Evolutionary conservation across 1,140 invertebrate genomes (phyloP).

Genomic region (Spodoptera litura): DNA sequence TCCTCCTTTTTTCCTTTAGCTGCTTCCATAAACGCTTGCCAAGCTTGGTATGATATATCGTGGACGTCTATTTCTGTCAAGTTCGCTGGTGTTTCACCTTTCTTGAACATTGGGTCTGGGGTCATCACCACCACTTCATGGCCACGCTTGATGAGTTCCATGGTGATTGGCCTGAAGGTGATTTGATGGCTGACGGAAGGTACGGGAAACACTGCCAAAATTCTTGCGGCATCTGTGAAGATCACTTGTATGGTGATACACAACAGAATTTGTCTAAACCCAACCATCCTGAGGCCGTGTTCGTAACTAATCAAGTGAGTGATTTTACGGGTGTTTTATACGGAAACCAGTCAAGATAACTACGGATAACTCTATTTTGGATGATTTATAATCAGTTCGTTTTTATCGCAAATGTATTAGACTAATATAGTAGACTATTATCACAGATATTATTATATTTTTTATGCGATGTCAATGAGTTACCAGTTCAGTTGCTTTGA

Average conservation of each 20-base stretch:
- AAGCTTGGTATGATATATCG: background rate
- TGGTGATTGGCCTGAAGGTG: background rate
- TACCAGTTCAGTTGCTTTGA: too few relatives aligned
- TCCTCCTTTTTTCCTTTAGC: background rate
- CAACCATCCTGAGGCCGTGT: background rate
- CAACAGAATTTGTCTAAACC: background rate
- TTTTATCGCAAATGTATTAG: too few relatives aligned
- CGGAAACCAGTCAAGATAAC: constrained; percentile 7
- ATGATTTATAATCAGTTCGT: background rate
- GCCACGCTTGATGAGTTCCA: constrained; percentile 70
- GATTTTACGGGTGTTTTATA: background rate
- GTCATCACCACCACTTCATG: constrained; percentile 75
- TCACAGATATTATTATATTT: too few relatives aligned
- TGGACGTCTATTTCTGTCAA: constrained; percentile 32
- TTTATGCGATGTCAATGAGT: too few relatives aligned
- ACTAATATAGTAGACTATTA: too few relatives aligned
- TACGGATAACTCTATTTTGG: background rate
- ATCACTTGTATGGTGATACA: background rate
- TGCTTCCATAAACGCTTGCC: background rate
- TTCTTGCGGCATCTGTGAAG: background rate
- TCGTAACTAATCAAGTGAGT: background rate
- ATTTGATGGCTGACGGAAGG: constrained; percentile 25
- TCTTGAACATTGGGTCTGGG: constrained; percentile 50
- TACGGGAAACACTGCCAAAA: background rate
- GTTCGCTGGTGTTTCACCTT: constrained; percentile 13